phyloP scores from a whole-genome alignment of 1,140 invertebrate species.

The Ceratina japonica region DNA sequence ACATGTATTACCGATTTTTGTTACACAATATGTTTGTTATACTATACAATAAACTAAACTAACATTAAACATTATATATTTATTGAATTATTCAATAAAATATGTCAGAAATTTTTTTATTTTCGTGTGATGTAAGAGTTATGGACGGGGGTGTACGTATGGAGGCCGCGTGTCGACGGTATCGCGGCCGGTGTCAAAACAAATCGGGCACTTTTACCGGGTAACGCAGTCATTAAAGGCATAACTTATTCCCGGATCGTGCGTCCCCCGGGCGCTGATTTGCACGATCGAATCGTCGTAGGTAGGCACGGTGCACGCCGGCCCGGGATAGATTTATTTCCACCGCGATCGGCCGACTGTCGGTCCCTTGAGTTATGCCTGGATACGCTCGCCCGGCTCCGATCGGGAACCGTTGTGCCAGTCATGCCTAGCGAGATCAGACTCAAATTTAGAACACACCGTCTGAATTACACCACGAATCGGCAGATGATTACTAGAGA shows the following conservation, averaged over 20 bases:
- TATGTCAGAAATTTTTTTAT: no score
- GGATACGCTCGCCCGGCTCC: constrained; percentile 1
- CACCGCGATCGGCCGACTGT: constrained; percentile 22
- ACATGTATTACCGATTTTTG: no score
- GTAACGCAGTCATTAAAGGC: constrained; percentile 37
- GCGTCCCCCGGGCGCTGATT: constrained; percentile 36
- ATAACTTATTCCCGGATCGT: constrained; percentile 44
- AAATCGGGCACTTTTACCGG: constrained; percentile 40
- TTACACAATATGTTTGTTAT: no score
- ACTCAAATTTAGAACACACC: not conserved
- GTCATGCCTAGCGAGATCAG: not conserved
- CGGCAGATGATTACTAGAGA: no score
- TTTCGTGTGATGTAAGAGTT: no score
- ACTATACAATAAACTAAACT: no score
- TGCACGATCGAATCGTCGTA: constrained; percentile 47
- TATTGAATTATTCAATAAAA: no score
- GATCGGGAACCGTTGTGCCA: not conserved
- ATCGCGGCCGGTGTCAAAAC: constrained; percentile 37
- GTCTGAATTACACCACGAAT: no score
- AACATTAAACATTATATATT: no score
- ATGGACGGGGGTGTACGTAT: no score
- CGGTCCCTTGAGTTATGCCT: constrained; percentile 13
- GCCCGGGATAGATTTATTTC: constrained; percentile 36
- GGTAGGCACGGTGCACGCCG: constrained; percentile 1
- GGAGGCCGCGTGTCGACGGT: not conserved